phyloP scores from a whole-genome alignment of 2,797 vertebrate species.

The Notamacropus eugenii region DNA sequence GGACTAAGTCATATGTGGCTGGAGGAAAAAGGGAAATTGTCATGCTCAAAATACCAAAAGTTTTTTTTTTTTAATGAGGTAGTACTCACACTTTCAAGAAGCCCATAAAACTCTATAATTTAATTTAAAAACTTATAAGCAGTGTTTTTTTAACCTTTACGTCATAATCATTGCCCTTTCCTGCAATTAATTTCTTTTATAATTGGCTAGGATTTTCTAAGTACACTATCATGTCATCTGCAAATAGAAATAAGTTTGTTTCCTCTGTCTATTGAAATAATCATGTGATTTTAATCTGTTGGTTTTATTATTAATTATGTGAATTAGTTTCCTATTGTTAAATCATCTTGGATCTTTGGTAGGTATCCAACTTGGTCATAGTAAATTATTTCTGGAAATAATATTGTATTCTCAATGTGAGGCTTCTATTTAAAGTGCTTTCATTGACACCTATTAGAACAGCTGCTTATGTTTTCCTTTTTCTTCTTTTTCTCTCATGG shows the following conservation, averaged over 20 bases:
- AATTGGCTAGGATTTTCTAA: background rate
- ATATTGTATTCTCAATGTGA: background rate
- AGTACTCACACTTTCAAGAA: background rate
- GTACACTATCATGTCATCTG: background rate
- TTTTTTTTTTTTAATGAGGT: background rate
- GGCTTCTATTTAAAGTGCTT: background rate
- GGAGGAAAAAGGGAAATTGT: background rate
- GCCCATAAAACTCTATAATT: background rate
- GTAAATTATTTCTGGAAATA: background rate
- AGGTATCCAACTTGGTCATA: background rate
- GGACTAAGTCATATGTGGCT: background rate
- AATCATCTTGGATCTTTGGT: background rate
- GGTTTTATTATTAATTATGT: background rate
- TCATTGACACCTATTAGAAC: background rate
- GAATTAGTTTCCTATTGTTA: background rate
- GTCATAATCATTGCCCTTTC: background rate
- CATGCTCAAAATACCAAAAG: background rate
- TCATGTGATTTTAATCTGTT: background rate
- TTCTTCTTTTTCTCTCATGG: background rate
- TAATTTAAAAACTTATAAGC: background rate
- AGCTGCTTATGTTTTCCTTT: background rate
- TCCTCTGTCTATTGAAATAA: background rate
- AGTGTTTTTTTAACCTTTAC: background rate
- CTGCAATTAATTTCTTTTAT: background rate
- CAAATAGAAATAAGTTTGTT: background rate